Percentiles rank a stretch among this genome's conserved stretches.
Evolutionary conservation across 2,113 vertebrate species (phyloP).

Genomic region (Pygoscelis adeliae): DNA sequence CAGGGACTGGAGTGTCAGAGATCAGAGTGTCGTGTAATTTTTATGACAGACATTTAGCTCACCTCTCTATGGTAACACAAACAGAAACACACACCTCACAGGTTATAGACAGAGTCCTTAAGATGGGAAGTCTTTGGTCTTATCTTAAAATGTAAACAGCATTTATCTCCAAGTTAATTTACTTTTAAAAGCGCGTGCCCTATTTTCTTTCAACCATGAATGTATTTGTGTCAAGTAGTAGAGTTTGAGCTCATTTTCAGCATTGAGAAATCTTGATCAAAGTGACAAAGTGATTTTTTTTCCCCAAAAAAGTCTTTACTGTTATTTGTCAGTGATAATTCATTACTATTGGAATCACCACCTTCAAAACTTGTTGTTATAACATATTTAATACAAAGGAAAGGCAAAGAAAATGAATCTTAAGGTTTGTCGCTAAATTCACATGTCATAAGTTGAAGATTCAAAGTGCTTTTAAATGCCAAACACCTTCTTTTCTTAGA

Average conservation of each 20-base stretch:
- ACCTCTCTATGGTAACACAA: not conserved
- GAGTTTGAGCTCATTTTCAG: not conserved
- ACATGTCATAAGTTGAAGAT: not conserved
- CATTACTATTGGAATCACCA: not conserved
- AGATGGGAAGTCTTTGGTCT: not conserved
- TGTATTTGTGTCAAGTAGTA: not conserved
- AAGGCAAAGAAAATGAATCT: not conserved
- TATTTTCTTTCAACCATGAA: not conserved
- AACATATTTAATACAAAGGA: not conserved
- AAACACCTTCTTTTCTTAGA: not conserved
- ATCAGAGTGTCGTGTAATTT: not conserved
- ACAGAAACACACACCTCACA: not conserved
- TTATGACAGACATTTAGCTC: not conserved
- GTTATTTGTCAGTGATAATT: not conserved
- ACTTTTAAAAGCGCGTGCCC: not conserved
- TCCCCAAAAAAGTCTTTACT: not conserved
- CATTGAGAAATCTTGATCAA: not conserved
- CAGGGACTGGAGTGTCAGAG: not conserved
- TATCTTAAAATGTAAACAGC: constrained; percentile 2
- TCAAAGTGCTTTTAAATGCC: not conserved
- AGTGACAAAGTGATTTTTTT: not conserved
- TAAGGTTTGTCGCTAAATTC: not conserved
- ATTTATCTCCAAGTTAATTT: not conserved
- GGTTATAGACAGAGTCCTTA: not conserved
- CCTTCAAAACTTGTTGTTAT: not conserved